phyloP scores from a whole-genome alignment of 1,140 invertebrate species.

The Leguminivora glycinivorella region DNA sequence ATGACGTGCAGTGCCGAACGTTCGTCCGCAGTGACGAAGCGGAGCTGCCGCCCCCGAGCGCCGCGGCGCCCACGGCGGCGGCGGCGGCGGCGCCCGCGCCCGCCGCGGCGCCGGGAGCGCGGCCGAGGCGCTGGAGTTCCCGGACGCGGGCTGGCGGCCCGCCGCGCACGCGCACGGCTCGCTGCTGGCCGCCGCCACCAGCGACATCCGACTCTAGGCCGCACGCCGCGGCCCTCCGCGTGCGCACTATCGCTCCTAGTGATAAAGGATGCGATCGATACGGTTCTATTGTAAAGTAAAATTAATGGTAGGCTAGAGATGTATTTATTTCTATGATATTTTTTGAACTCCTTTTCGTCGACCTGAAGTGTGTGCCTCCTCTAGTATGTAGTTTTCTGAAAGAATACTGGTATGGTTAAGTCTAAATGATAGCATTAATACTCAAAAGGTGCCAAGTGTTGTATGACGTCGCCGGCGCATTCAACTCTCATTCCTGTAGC shows the following conservation, averaged over 20 bases:
- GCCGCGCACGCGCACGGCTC: slow-evolving; percentile 41
- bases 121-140: slow-evolving; percentile 12
- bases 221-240: slow-evolving; percentile 18
- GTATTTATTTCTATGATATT: slow-evolving; percentile 70
- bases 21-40: slow-evolving; percentile 43
- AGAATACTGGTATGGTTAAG: slow-evolving; percentile 56
- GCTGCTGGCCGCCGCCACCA: slow-evolving; percentile 53
- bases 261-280: slow-evolving; percentile 19
- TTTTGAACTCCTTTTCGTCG: slow-evolving; percentile 69
- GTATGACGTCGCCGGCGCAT: slow-evolving; percentile 50
- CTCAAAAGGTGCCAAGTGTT: slow-evolving; percentile 72
- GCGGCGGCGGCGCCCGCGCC: slow-evolving; percentile 30
- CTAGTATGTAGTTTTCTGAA: slow-evolving; percentile 64
- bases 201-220: slow-evolving; percentile 60
- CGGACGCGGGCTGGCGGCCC: slow-evolving; percentile 30
- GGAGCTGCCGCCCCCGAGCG: slow-evolving; percentile 28
- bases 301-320: slow-evolving; percentile 49
- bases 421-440: slow-evolving; percentile 60
- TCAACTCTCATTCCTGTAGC: slow-evolving; percentile 70
- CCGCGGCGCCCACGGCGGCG: slow-evolving; percentile 7
- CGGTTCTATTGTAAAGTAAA: slow-evolving; percentile 42
- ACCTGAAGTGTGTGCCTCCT: slow-evolving; percentile 72
- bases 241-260: not conserved
- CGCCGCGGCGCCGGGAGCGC: slow-evolving; percentile 30
- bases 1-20: slow-evolving; percentile 56